Conservation (phyloP, 2,113 vertebrate species). For the Hippolais icterina region DNA sequence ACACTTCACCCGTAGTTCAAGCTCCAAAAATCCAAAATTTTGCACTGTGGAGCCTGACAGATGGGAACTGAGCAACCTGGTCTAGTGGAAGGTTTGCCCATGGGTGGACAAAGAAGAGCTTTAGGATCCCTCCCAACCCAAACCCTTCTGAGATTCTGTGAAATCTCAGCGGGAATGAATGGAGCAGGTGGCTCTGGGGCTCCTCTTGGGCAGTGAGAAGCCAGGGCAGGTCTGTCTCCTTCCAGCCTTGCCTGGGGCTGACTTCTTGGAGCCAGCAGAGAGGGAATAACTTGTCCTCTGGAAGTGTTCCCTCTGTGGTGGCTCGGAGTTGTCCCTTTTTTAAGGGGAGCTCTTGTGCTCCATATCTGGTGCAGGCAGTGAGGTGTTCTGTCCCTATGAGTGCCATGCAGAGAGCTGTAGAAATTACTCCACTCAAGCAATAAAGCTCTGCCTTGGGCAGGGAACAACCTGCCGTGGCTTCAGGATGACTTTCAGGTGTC, state of each 20-base stretch:
- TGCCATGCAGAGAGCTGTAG: neutral
- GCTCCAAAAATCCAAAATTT: fast-evolving
- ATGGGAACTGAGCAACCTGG: neutral
- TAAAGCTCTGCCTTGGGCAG: neutral
- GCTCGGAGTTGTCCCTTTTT: neutral
- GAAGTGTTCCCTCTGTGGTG: neutral
- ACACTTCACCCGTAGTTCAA: fast-evolving
- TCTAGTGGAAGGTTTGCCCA: neutral
- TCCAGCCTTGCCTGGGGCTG: neutral
- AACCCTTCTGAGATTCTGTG: too few species aligned
- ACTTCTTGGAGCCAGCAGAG: neutral
- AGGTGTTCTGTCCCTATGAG: neutral
- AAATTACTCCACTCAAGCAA: fast-evolving
- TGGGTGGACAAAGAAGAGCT: neutral
- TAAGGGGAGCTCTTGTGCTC: neutral
- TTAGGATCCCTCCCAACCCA: neutral
- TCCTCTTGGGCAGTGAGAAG: neutral
- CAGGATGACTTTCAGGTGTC: neutral
- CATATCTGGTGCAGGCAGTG: fast-evolving
- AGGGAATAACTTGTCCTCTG: neutral
- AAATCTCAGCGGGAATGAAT: neutral
- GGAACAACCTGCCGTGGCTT: neutral
- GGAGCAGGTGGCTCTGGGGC: neutral
- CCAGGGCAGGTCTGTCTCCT: neutral
- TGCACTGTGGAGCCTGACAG: neutral